Base-by-base conservation (phyloP, 2,888 invertebrate genomes). In the Ophioninae sp. region DNA sequence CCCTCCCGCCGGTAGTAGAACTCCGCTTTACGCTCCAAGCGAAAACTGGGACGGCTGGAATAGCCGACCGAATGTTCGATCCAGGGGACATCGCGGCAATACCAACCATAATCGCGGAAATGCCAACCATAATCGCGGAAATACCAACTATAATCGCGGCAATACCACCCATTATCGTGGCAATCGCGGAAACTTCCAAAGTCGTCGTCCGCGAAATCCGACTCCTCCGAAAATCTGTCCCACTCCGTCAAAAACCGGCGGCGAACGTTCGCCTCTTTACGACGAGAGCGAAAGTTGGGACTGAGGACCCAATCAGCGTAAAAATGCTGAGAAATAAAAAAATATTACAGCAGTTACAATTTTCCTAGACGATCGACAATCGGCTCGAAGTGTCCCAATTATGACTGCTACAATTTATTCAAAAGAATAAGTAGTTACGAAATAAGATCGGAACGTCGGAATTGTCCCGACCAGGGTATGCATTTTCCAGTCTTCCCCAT, bases 221-320 rank as follows among this genome's bases (percentile, higher is more conserved):
- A 41, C 65, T 17, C 17, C 17, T 30, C 17, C 64, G 37, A 21
- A 59, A 21, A 59, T 17, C 10, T 20, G 17, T 17, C 23, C 72
- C 50, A 56, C 7, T 39, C 23, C 44, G 23, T 67, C 79, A 7
- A 59, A 59, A 6, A 56, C 23, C 17, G 13, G 6, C 41, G 56
- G 41, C 17, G 37, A 65, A 41, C 61, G 68, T 23, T 64, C 78
- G 50, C 70, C 78, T 59, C 44, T 73, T 20, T 79, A 73, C 67
- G 73, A 73, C 44, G 79, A 44, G 23, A 73, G 73, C 59, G 79
- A 79, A 67, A 81, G 81, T 37, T 81, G 81, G 81, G 81, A 81
- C 56, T 81, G 65, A 44, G 3, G 8, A 7, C n/a, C 17, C 23
- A 21, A 44, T 23, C n/a, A 30, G 30, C 2, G 3, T 1, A 30